Evolutionary conservation across 2,888 invertebrate species (phyloP).

Genomic region (Lasioglossum marginatum): DNA sequence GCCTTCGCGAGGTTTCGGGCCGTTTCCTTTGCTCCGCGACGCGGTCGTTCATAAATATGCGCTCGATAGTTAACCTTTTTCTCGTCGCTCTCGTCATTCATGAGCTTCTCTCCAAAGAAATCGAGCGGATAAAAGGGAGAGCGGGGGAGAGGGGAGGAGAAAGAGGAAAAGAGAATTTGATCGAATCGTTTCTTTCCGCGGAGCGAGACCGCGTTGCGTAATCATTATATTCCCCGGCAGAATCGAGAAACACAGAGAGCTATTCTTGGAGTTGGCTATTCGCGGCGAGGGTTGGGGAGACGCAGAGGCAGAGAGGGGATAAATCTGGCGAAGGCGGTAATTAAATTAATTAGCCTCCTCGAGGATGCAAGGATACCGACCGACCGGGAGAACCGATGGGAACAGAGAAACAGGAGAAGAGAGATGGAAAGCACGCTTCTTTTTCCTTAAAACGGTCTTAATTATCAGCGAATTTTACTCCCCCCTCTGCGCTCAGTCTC

Average conservation of each 20-base stretch:
- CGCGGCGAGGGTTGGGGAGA: slow-evolving; percentile 43
- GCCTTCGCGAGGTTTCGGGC: slow-evolving; percentile 37
- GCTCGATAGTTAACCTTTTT: slow-evolving; percentile 65
- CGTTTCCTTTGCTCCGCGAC: slow-evolving; percentile 52
- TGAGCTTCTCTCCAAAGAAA: slow-evolving; percentile 53
- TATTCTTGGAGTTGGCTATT: slow-evolving; percentile 42
- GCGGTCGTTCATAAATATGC: slow-evolving; percentile 64
- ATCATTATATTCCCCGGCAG: slow-evolving; percentile 49
- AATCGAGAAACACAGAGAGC: slow-evolving; percentile 62
- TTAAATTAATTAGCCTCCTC: slow-evolving; percentile 83
- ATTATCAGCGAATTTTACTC: slow-evolving; percentile 80
- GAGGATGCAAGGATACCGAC: slow-evolving; percentile 77
- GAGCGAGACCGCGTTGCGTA: slow-evolving; percentile 28
- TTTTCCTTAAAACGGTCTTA: slow-evolving; percentile 81
- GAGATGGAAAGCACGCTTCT: slow-evolving; percentile 65
- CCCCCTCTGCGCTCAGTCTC: slow-evolving; percentile 48
- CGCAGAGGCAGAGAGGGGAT: slow-evolving; percentile 37
- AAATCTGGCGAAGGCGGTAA: slow-evolving; percentile 80
- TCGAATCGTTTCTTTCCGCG: slow-evolving; percentile 47
- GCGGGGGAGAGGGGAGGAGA: background rate
- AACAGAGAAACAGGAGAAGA: slow-evolving; percentile 32
- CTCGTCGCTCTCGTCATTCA: slow-evolving; percentile 60
- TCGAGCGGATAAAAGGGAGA: slow-evolving; percentile 47
- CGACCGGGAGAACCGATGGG: slow-evolving; percentile 48
- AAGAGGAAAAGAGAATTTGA: slow-evolving; percentile 22